A percentile compares a stretch with the other conserved stretches of the same genome.
phyloP scores from a whole-genome alignment of 2,888 invertebrate genomes.

The Cybosia mesomella region DNA sequence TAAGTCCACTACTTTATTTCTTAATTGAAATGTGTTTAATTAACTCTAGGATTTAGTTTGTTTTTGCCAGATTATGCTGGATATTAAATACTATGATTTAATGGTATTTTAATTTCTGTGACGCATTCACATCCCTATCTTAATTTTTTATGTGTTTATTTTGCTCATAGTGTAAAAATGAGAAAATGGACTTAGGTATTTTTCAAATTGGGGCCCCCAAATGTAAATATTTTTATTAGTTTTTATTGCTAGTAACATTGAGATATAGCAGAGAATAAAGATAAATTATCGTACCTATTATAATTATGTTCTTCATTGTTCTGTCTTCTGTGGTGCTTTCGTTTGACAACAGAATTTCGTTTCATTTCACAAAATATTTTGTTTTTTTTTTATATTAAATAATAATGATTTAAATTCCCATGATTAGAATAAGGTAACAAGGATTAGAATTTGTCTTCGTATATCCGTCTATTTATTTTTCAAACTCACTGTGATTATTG shows the following conservation, averaged over 20 bases:
- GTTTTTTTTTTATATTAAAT: not conserved
- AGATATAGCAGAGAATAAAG: not conserved
- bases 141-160: no score
- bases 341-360: conserved; percentile 44
- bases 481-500: not conserved
- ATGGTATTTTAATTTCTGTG: no score
- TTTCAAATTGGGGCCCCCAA: no score
- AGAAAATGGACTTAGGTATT: no score
- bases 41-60: no score
- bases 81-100: no score
- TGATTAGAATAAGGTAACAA: not conserved
- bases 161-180: no score
- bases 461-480: not conserved
- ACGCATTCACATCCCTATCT: no score
- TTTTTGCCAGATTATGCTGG: no score
- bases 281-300: not conserved
- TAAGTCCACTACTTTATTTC: no score
- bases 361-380: conserved; percentile 30
- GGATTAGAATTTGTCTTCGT: not conserved
- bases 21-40: no score
- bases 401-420: not conserved
- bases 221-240: not conserved
- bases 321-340: conserved; percentile 39
- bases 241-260: not conserved
- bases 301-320: not conserved